phyloP scores from a whole-genome alignment of 2,888 invertebrate species.

The Sialis lutaria region DNA sequence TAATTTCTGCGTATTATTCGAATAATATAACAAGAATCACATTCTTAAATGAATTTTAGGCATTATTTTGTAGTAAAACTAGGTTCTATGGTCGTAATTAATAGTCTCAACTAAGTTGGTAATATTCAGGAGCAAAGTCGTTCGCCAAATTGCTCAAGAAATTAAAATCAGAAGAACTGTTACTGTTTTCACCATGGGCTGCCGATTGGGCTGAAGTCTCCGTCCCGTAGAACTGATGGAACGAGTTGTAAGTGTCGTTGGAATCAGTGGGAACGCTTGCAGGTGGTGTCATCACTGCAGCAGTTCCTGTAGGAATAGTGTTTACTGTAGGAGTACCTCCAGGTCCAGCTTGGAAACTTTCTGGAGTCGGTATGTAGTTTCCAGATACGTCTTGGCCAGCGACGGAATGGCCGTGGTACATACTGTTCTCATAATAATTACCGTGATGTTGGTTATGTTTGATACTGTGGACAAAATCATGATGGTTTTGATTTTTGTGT shows the following conservation, averaged over 20 bases:
- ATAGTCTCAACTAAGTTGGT: constrained; percentile 37
- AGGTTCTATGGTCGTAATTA: neutral
- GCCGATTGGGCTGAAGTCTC: constrained; percentile 22
- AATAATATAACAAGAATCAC: neutral
- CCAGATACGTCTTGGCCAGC: constrained; percentile 28
- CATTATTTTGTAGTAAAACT: neutral
- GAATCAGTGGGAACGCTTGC: constrained; percentile 38
- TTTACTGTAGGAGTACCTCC: constrained; percentile 25
- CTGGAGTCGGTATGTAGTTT: constrained; percentile 23
- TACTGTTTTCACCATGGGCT: constrained; percentile 53
- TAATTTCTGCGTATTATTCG: too few relatives aligned
- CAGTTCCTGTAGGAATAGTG: constrained; percentile 28
- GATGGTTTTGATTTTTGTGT: constrained; percentile 18
- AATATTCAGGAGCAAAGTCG: constrained; percentile 86
- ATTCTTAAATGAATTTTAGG: neutral
- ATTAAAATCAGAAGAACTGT: constrained; percentile 87
- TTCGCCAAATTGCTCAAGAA: constrained; percentile 83
- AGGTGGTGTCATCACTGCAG: constrained; percentile 41
- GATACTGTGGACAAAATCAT: constrained; percentile 12
- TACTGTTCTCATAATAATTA: constrained; percentile 38
- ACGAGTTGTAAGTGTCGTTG: constrained; percentile 47
- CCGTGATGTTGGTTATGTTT: constrained; percentile 13
- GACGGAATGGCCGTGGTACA: constrained; percentile 24
- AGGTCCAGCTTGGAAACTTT: constrained; percentile 26
- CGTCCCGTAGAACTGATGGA: constrained; percentile 51